A percentile compares a stretch with the other conserved stretches of the same genome.
These are phyloP conservation scores for Pecten maximus DNA, from an alignment of 2,888 invertebrate genomes.

Conservation along the genomic window DNA sequence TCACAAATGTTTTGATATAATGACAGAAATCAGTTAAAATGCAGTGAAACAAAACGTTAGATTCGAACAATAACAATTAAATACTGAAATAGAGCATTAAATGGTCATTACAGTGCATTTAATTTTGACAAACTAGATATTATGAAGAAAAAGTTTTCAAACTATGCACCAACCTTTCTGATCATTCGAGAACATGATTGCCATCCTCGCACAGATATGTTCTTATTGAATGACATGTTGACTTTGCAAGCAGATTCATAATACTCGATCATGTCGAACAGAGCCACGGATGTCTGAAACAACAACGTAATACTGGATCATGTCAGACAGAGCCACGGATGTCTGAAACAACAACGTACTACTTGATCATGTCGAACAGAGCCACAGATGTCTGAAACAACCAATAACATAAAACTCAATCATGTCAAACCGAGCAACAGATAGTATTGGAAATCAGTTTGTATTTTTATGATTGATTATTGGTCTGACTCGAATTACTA, in stretches of 20 bases:
- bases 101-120: too few relatives aligned
- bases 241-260: conserved; percentile 92
- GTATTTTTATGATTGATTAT: too few relatives aligned
- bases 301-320: conserved; percentile 91
- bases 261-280: conserved; percentile 96
- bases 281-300: conserved; percentile 87
- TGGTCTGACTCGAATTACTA: too few relatives aligned
- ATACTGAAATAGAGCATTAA: too few relatives aligned
- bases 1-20: too few relatives aligned
- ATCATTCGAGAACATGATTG: conserved; percentile 91
- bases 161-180: conserved; percentile 86
- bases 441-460: too few relatives aligned
- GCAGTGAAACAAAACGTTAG: neutral
- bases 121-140: neutral
- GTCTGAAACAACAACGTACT: conserved; percentile 83
- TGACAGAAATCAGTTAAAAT: neutral
- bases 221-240: conserved; percentile 90
- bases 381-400: conserved; percentile 86
- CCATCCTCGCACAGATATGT: conserved; percentile 92
- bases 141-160: neutral
- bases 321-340: conserved; percentile 92
- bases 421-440: too few relatives aligned
- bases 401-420: conserved; percentile 89
- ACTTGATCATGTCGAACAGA: conserved; percentile 95
- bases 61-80: too few relatives aligned